Evolutionary conservation across 2,797 vertebrate genomes (phyloP).

Genomic region (Danio aesculapii): DNA sequence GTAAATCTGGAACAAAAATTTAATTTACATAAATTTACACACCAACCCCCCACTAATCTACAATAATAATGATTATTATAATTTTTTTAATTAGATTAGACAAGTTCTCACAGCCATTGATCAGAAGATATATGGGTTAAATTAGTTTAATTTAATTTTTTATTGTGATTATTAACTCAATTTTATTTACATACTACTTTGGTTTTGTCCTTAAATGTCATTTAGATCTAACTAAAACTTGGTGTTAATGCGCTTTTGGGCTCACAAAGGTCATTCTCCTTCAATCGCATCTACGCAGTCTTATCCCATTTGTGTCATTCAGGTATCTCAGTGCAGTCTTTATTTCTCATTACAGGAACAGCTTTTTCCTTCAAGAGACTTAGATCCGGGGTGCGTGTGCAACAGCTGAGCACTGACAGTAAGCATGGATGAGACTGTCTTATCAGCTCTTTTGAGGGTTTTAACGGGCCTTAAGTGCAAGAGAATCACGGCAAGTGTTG

Average conservation of each 20-base stretch:
- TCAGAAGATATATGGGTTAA: neutral
- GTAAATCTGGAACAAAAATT: too few relatives aligned
- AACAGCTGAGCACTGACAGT: conserved; percentile 43
- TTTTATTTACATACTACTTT: neutral
- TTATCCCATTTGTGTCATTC: conserved; percentile 46
- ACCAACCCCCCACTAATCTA: too few relatives aligned
- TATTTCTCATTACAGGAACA: conserved; percentile 41
- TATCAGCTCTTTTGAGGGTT: conserved; percentile 33
- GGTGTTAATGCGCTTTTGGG: conserved; percentile 34
- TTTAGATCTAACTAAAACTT: conserved; percentile 5
- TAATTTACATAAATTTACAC: too few relatives aligned
- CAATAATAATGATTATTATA: too few relatives aligned
- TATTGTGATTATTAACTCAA: neutral
- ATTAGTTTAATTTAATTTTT: neutral
- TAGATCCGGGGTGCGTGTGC: conserved; percentile 30
- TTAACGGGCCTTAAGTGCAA: conserved; percentile 54
- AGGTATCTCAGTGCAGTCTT: conserved; percentile 24
- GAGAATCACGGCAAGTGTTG: conserved; percentile 60
- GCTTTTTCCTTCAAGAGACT: conserved; percentile 24
- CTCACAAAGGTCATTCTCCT: conserved; percentile 39
- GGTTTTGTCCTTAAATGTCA: conserved; percentile 20
- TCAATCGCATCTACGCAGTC: conserved; percentile 27
- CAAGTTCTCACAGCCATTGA: neutral
- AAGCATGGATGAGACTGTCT: conserved; percentile 58
- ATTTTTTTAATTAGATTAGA: neutral